Evolutionary conservation across 2,888 invertebrate genomes (phyloP).

Genomic region (Periphyllus acericola): DNA sequence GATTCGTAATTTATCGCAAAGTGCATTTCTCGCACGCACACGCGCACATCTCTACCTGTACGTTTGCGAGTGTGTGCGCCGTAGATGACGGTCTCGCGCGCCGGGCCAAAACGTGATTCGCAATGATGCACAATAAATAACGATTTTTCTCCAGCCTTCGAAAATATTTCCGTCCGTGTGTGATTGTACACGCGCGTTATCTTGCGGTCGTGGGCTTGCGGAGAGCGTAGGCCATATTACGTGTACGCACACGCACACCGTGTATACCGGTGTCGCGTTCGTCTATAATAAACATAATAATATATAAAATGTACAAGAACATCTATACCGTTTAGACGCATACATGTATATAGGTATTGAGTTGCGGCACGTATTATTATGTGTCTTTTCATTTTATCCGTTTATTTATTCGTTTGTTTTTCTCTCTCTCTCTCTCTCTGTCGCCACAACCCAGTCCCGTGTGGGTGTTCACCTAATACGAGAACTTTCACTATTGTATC

Average conservation of each 20-base stretch:
- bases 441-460: no score
- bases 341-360: no score
- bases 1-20: not conserved
- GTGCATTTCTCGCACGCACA: not conserved
- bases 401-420: not conserved
- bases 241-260: not conserved
- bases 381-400: no score
- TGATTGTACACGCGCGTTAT: not conserved
- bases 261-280: not conserved
- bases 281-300: not conserved
- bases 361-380: no score
- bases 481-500: slow-evolving; percentile 54
- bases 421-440: no score
- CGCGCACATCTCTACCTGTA: not conserved
- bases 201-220: slow-evolving; percentile 29
- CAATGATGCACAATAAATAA: slow-evolving; percentile 25
- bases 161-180: slow-evolving; percentile 5
- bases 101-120: slow-evolving; percentile 34
- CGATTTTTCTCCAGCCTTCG: slow-evolving; percentile 17
- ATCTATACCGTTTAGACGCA: no score
- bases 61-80: not conserved
- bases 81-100: not conserved
- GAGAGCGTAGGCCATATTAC: not conserved
- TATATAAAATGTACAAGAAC: not conserved
- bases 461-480: slow-evolving; percentile 37